Base-by-base conservation (phyloP, 2,113 vertebrate species). In the Pyrgilauda ruficollis region DNA sequence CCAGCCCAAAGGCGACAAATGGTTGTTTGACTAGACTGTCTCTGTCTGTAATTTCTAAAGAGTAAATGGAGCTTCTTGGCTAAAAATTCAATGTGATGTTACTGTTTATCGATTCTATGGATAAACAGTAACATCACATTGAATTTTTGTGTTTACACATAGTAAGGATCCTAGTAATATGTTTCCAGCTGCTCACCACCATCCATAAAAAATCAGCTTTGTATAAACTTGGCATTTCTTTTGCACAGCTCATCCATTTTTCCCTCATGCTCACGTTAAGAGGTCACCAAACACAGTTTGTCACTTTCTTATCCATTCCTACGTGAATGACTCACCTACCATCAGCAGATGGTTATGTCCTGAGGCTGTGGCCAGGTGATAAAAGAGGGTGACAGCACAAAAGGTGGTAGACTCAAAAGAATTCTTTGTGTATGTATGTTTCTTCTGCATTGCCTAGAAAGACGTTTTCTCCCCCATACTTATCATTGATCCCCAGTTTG, bases 161-260 rank as follows among this genome's bases (percentile, higher is more conserved):
- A 41, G 2, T 77, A 70, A 96, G 76, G 41, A 89, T 82, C 78
- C 89, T 75, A 61, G 89, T 97, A 94, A 95, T 93, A 88, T 84
- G 85, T 93, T 97, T 96, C 94, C 97, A 97, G 97, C 97, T 97
- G 97, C 93, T 92, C 79, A 55, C 70, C 85, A 61, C 52, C 83
- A 37, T 37, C 37, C 37, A 37, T 37, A 93, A 94, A 94, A 97
- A 97, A 97, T 94, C 92, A 94, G 68, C 93, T 91, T 93, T 91
- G 68, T 81, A 93, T 95, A 94, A 95, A 97, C 87, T 95, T 7
- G 10, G 63, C 84, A 89, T 96, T 96, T 96, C 70, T 93, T 76
- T 80, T 70, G 64, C 89, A 94, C 81, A 97, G 82, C 89, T 97
- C 81, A 89, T 90, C 46, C 16, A 11, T 89, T 96, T 94, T 80